A percentile compares a stretch with the other conserved stretches of the same genome.
phyloP scores from a whole-genome alignment of 2,888 invertebrate genomes.

The Caenorhabditis drosophilae region DNA sequence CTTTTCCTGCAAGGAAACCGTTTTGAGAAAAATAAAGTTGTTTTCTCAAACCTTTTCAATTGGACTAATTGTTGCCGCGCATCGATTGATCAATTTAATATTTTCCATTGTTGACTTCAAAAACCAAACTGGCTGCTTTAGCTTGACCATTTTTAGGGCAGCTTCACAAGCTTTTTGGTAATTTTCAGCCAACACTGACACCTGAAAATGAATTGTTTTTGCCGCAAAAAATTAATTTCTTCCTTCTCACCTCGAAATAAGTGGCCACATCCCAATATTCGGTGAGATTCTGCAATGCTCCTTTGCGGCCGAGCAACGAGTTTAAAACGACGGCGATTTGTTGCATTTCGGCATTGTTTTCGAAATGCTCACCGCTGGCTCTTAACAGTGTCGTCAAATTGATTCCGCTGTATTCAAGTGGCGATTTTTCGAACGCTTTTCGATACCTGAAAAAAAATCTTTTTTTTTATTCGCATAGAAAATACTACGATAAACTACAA shows the following conservation, averaged over 20 bases:
- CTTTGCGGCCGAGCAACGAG: slow-evolving; percentile 95
- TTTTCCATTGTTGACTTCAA: slow-evolving; percentile 95
- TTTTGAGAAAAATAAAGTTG: not conserved
- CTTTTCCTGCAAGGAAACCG: slow-evolving; percentile 48
- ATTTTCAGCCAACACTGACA: slow-evolving; percentile 94
- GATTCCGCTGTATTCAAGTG: slow-evolving; percentile 98
- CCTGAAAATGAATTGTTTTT: too few species aligned
- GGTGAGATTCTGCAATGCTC: slow-evolving; percentile 86
- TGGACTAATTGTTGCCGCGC: slow-evolving; percentile 71
- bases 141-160: slow-evolving; percentile 76
- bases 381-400: slow-evolving; percentile 95
- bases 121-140: slow-evolving; percentile 74
- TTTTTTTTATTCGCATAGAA: slow-evolving; percentile 1
- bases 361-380: slow-evolving; percentile 93
- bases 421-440: slow-evolving; percentile 89
- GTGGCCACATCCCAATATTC: slow-evolving; percentile 99
- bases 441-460: slow-evolving; percentile 57
- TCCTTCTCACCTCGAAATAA: slow-evolving; percentile 68
- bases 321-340: slow-evolving; percentile 85
- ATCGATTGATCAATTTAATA: slow-evolving; percentile 86
- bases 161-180: slow-evolving; percentile 95
- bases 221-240: too few species aligned
- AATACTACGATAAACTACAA: not conserved
- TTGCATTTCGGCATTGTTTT: slow-evolving; percentile 72
- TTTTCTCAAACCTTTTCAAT: slow-evolving; percentile 35